phyloP scores from a whole-genome alignment of 2,797 vertebrate genomes.

The Chloroceryle inda region DNA sequence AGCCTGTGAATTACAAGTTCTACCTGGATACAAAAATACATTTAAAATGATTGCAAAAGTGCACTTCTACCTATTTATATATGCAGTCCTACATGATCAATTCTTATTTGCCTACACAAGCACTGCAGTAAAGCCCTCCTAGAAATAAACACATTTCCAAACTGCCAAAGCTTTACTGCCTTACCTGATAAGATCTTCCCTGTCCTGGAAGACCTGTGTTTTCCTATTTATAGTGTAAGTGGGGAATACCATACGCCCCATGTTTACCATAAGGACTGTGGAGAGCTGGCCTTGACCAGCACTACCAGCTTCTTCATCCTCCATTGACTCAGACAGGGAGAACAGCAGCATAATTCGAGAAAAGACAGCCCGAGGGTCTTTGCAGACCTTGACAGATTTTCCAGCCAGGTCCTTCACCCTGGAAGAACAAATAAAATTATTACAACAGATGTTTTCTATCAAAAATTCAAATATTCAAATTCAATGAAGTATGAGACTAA shows the following conservation, averaged over 20 bases:
- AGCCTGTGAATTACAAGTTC: not conserved
- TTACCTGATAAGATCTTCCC: conserved; percentile 93
- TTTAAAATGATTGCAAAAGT: not conserved
- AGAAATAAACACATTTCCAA: not conserved
- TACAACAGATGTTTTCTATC: not conserved
- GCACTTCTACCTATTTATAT: not conserved
- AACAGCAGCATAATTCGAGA: conserved; percentile 92
- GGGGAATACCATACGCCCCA: conserved; percentile 90
- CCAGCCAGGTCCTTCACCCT: conserved; percentile 90
- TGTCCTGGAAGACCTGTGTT: conserved; percentile 88
- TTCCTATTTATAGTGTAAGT: conserved; percentile 85
- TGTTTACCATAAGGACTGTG: conserved; percentile 90
- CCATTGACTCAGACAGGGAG: conserved; percentile 87
- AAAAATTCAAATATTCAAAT: not conserved
- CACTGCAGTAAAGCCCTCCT: not conserved
- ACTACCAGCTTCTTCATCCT: conserved; percentile 90
- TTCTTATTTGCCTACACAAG: not conserved
- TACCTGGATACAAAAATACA: not conserved
- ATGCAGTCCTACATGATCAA: not conserved
- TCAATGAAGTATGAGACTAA: not conserved
- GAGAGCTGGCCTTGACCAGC: conserved; percentile 92
- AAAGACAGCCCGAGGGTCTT: conserved; percentile 87
- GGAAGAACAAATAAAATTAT: not conserved
- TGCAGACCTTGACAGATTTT: conserved; percentile 84
- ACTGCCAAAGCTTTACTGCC: not conserved